Evolutionary conservation across 2,797 vertebrate genomes (phyloP), one percentile per base, ranked within the genome.

Genomic region (Thripadectes ignobilis): DNA sequence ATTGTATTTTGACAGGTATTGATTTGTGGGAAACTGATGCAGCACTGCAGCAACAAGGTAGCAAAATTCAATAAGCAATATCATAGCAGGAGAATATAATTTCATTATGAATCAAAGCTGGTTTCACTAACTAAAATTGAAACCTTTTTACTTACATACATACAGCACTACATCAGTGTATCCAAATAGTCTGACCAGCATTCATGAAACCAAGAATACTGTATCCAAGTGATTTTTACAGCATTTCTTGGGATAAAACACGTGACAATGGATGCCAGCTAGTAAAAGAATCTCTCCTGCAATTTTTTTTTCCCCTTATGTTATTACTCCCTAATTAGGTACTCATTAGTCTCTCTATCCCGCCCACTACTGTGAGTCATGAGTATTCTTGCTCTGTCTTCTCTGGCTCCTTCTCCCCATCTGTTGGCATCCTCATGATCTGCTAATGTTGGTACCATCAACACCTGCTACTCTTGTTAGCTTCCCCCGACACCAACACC

Each of bases 31-130:
- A 71, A 89, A 67, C 26, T 36, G 51, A 71, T 48, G 20, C 41
- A 69, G 30, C 1, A 0, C 7, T 89, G 52, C 48, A 91, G 49
- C 54, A 78, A 68, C 17, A 69, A 85, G 36, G 72, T n/a, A 79
- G 11, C 65, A 90, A 80, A 80, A 57, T 43, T 85, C 76, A 67
- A 59, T 61, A 77, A 41, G n/a, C 55, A 69, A 38, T 85, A 72
- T 26, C 75, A 48, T 36, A 65, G 32, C 4, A 3, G 39, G 11
- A 71, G 39, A 89, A 9, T 15, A 39, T 48, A 43, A 88, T 63
- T 66, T 69, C 2, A 67, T 73, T 85, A 74, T 63, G 29, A 71
- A 89, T 63, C 43, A 92, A 77, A 85, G 43, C 38, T 16, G 36
- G 74, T 90, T 87, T 87, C 43, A 46, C 23, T 72, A 86, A 49